phyloP scores from a whole-genome alignment of 1,140 invertebrate genomes.

The Lepidostoma basale region DNA sequence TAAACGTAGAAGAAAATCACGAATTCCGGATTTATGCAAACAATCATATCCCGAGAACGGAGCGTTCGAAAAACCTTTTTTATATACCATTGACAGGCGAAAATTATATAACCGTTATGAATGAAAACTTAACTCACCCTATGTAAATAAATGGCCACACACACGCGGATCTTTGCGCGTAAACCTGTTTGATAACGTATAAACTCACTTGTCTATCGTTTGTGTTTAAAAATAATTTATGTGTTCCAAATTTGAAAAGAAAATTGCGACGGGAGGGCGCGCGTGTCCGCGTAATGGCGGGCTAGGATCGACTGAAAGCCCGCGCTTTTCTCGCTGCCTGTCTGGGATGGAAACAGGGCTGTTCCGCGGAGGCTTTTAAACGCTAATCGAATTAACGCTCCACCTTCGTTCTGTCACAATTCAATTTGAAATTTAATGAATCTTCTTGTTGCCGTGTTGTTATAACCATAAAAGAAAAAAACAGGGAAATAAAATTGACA shows the following conservation, averaged over 20 bases:
- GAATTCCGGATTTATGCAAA: no score
- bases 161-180: background rate
- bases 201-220: background rate
- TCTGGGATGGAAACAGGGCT: background rate
- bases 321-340: conserved; percentile 15
- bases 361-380: background rate
- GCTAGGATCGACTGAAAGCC: conserved; percentile 30
- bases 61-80: no score
- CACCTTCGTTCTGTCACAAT: no score
- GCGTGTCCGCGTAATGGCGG: conserved; percentile 30
- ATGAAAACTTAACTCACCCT: conserved; percentile 4
- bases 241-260: conserved; percentile 18
- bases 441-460: no score
- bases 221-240: conserved; percentile 13
- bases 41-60: no score
- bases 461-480: no score
- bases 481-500: no score
- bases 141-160: background rate
- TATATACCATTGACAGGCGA: background rate
- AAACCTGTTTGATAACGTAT: background rate
- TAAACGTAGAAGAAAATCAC: no score
- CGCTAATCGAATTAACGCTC: no score
- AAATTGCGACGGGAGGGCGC: background rate
- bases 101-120: conserved; percentile 7
- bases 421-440: no score